Percentiles rank a stretch among this genome's conserved stretches.
Evolutionary conservation across 2,113 vertebrate species (phyloP).

Genomic region (Balaenoptera acutorostrata): DNA sequence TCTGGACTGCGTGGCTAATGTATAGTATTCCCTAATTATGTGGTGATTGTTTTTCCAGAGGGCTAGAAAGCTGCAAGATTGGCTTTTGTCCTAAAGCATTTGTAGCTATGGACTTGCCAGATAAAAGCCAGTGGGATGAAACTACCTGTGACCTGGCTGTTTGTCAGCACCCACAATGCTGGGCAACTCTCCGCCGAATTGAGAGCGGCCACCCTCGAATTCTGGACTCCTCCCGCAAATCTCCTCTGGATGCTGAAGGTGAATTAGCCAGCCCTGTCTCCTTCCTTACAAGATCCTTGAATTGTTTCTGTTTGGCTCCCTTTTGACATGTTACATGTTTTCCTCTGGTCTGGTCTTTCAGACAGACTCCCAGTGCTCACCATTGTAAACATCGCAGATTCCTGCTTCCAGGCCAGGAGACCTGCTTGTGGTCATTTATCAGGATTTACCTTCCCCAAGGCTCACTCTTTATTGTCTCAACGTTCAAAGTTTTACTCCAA

Average conservation of each 20-base stretch:
- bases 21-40: background rate
- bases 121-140: slow-evolving; percentile 67
- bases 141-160: slow-evolving; percentile 49
- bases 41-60: slow-evolving; percentile 21
- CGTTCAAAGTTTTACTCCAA: slow-evolving; percentile 26
- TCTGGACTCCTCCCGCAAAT: background rate
- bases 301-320: background rate
- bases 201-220: slow-evolving; percentile 71
- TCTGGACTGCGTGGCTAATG: background rate
- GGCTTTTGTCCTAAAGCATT: background rate
- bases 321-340: background rate
- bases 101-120: slow-evolving; percentile 36
- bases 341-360: slow-evolving; percentile 54
- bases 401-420: background rate
- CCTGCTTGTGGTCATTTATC: background rate
- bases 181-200: slow-evolving; percentile 67
- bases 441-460: background rate
- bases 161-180: slow-evolving; percentile 76
- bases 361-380: slow-evolving; percentile 62
- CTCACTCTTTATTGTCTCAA: background rate
- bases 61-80: background rate
- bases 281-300: background rate
- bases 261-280: background rate
- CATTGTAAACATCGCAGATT: slow-evolving; percentile 28
- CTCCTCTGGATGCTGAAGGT: slow-evolving; percentile 38